Base-by-base conservation (phyloP, 2,888 invertebrate species). In the Drosophila leonis region DNA sequence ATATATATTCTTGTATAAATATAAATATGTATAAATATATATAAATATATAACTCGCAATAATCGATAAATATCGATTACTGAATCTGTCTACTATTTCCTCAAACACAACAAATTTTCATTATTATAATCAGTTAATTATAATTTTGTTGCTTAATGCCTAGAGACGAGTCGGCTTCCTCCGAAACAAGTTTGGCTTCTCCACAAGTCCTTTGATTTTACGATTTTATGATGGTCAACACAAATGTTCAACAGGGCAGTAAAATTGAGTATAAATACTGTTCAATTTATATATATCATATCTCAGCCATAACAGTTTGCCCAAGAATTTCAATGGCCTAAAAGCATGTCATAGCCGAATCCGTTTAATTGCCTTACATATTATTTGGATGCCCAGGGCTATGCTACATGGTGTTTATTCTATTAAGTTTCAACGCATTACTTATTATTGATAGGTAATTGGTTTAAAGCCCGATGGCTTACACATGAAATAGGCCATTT, bases 401-500 rank as follows among this genome's bases (percentile, higher is more conserved):
- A 1, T 35, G 13, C 12, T n/a, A 5, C n/a, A 15, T 46, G 31
- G 27, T 37, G 49, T 15, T 44, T 33, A 31, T 24, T 52, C 27
- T 55, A 37, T 29, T 55, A 13, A 55, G 42, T n/a, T 49, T 42
- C 20, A 29, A 2, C 4, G n/a, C 18, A 29, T 46, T n/a, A 24
- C n/a, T 51, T 44, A 69, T 18, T 42, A 70, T 51, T 57, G 35
- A 70, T 31, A 27, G 52, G 3, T 49, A 72, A 71, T 59, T 51
- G 55, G 35, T 13, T 39, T 18, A 44, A 57, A 51, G 35, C 42
- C 33, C 31, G 31, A 4, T 35, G 55, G 49, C 41, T 12, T 49
- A n/a, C 46, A 54, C 29, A 48, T 15, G 13, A 31, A 31, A 46
- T 52, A 31, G 41, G 57, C 55, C 27, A 39, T 31, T 55, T 68